Evolutionary conservation across 1,140 invertebrate genomes (phyloP), one percentile per base, ranked within the genome.

Genomic region (Amyelois transitella): DNA sequence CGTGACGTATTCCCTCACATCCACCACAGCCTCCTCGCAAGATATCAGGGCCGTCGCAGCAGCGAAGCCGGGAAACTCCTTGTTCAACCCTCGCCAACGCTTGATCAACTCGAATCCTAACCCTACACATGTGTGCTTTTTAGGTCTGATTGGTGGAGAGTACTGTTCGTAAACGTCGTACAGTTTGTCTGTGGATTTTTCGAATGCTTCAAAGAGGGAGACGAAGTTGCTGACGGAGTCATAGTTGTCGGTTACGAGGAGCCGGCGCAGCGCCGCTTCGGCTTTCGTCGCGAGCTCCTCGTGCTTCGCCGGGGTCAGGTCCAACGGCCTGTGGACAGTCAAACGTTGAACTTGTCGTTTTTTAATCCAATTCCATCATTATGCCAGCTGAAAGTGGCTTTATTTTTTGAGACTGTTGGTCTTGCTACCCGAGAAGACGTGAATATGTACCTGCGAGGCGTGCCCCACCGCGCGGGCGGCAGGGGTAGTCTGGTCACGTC

Each of bases 91-190:
- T 2, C 72, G 65, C 82, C 72, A 80, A 55, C 91, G 89, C 47
- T 90, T 80, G 63, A 96, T 89, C 62, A 97, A 88, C 84, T 96
- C 94, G 60, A 96, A 90, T 45, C 94, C 94, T 58, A 97, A 87
- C 20, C 96, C 96, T 18, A 97, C 96, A 75, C 96, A 98, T 18
- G 96, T 97, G 78, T 96, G 92, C 78, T 95, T 93, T 66, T 92
- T 90, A 1, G 91, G 81, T 45, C 92, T 92, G 53, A 98, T 94
- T n/a, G 92, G 91, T 50, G 96, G 94, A 51, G 92, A 83, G 77
- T 96, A 97, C 63, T 60, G 64, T 28, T 69, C 58, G 62, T 75
- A 88, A 17, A 81, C 61, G 1, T 69, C 65, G 54, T 61, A 69
- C n/a, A 85, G 62, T n/a, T 67, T 64, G 4, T 71, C 52, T 3